Conservation (phyloP, 2,888 invertebrate species). For the Heliconius charithonia region DNA sequence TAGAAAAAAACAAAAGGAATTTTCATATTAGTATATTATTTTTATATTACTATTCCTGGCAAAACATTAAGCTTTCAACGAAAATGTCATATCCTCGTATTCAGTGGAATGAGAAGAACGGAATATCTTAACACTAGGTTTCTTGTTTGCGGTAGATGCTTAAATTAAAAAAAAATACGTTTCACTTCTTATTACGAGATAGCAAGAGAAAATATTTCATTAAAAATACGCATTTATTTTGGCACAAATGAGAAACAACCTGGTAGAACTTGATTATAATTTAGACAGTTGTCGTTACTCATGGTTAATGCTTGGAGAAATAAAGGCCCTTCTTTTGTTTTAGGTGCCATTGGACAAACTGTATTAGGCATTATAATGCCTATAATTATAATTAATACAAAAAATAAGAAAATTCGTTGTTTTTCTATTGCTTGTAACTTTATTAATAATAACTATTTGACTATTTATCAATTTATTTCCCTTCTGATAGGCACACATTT, state of each 20-base stretch:
- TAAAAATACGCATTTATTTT: slow-evolving; percentile 3
- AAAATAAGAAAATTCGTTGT: not conserved
- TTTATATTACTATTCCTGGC: too few relatives aligned
- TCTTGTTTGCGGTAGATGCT: too few relatives aligned
- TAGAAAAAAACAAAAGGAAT: too few relatives aligned
- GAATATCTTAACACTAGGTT: too few relatives aligned
- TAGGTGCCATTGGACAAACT: not conserved
- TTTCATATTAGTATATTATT: too few relatives aligned
- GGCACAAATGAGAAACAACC: slow-evolving; percentile 1
- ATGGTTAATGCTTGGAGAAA: slow-evolving; percentile 1
- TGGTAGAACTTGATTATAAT: slow-evolving; percentile 9
- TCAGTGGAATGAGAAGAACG: too few relatives aligned
- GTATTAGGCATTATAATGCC: too few relatives aligned
- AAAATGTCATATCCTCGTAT: too few relatives aligned
- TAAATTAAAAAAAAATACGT: not conserved
- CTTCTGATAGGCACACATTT: too few relatives aligned
- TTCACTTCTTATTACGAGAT: not conserved
- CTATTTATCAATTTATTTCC: too few relatives aligned
- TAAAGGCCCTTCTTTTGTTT: slow-evolving; percentile 1
- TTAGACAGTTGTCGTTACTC: slow-evolving; percentile 9
- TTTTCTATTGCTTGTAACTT: not conserved
- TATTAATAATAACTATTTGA: not conserved
- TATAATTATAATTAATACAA: not conserved
- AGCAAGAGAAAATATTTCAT: not conserved
- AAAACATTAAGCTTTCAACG: too few relatives aligned